Evolutionary conservation across 2,797 vertebrate species (phyloP).

Genomic region (Liparis tanakae): DNA sequence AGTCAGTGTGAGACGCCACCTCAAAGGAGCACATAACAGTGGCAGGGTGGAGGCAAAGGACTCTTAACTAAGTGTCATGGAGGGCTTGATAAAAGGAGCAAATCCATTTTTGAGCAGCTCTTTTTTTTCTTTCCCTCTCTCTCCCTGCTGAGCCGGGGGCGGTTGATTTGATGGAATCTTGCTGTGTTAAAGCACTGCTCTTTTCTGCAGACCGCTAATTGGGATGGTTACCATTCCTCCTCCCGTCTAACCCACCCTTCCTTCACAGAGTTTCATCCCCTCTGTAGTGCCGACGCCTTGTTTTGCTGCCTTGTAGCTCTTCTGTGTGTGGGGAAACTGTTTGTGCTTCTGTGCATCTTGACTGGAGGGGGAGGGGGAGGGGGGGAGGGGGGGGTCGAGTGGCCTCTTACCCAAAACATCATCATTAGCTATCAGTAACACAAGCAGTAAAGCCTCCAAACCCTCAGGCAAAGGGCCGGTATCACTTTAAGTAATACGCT

Average conservation of each 20-base stretch:
- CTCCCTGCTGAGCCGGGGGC: slow-evolving; percentile 68
- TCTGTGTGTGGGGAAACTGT: slow-evolving; percentile 36
- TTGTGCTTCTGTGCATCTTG: slow-evolving; percentile 27
- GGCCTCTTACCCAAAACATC: neutral
- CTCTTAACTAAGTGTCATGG: slow-evolving; percentile 76
- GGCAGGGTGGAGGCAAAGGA: slow-evolving; percentile 67
- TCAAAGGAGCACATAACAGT: slow-evolving; percentile 72
- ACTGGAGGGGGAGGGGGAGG: no score
- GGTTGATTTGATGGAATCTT: slow-evolving; percentile 68
- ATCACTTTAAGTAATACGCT: neutral
- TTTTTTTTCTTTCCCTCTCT: slow-evolving; percentile 50
- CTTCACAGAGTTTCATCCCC: slow-evolving; percentile 53
- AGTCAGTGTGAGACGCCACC: slow-evolving; percentile 60
- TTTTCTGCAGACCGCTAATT: slow-evolving; percentile 76
- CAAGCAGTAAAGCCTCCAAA: neutral
- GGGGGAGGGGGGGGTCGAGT: neutral
- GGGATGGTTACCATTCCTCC: slow-evolving; percentile 69
- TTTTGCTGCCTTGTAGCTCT: slow-evolving; percentile 53
- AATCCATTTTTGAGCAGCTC: slow-evolving; percentile 70
- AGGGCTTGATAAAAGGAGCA: slow-evolving; percentile 77
- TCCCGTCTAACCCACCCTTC: slow-evolving; percentile 52
- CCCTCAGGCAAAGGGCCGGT: neutral
- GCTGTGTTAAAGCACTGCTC: slow-evolving; percentile 65
- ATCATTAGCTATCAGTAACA: slow-evolving; percentile 3
- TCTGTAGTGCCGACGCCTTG: slow-evolving; percentile 48